phyloP scores from a whole-genome alignment of 2,113 vertebrate species.

The Elephas maximus region DNA sequence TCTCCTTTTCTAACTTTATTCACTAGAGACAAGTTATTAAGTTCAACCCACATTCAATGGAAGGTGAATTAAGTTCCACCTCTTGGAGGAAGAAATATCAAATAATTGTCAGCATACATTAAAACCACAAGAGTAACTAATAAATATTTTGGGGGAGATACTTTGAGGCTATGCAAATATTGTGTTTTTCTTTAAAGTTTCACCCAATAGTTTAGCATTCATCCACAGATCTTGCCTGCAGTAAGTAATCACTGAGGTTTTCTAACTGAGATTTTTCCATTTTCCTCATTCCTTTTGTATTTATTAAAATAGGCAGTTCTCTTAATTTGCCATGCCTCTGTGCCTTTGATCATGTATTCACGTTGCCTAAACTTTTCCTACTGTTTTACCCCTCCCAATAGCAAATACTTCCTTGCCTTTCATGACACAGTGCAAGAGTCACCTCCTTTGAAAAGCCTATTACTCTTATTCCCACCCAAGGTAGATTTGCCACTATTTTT shows the following conservation, averaged over 20 bases:
- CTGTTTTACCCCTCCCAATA: not conserved
- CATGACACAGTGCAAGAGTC: not conserved
- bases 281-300: not conserved
- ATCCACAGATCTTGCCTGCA: not conserved
- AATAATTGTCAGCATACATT: not conserved
- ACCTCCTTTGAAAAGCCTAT: not conserved
- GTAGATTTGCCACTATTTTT: not conserved
- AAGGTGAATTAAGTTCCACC: not conserved
- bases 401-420: not conserved
- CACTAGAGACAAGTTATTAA: not conserved
- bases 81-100: not conserved
- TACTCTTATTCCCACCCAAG: not conserved
- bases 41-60: not conserved
- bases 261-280: not conserved
- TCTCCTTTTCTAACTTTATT: not conserved
- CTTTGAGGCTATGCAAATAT: not conserved
- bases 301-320: not conserved
- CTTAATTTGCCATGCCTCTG: not conserved
- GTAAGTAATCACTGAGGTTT: not conserved
- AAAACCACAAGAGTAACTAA: not conserved
- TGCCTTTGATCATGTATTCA: not conserved
- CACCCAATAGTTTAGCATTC: not conserved
- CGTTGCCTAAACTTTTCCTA: not conserved
- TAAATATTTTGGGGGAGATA: not conserved
- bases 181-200: not conserved